Base-by-base conservation (phyloP, 2,797 vertebrate genomes). In the Eremophila alpestris region DNA sequence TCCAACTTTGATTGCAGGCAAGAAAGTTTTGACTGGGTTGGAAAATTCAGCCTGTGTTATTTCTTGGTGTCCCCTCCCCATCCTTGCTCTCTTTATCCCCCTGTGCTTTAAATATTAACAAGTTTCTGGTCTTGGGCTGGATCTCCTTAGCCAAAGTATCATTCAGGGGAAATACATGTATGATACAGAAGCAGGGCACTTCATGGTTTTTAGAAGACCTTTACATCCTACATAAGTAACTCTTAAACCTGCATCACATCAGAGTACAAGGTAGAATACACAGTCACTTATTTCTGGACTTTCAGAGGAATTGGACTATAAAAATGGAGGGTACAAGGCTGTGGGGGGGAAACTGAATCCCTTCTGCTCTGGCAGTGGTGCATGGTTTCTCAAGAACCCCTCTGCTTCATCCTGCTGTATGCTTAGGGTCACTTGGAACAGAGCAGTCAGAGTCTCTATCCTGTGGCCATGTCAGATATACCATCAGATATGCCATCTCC, bases 201-300 rank as follows among this genome's bases (percentile, higher is more conserved):
- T 97, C 58, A 94, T 13, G n/a, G 82, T 32, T 96, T 93, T 64
- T 94, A 94, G 83, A 97, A 96, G 85, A 65, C 78, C 74, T 96
- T 93, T 4, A 43, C 24, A 18, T 93, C 41, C 22, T 64, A 90
- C 30, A 62, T 73, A 11, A 90, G 80, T 68, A 93, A 70, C 36
- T 97, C 82, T 48, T 92, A 90, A 40, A 76, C 51, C 79, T 30
- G 26, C 30, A 68, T 51, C 20, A 51, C 21, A 3, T 96, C 82
- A 45, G 92, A 95, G 43, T 91, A 79, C 27, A 59, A 65, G 11
- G 93, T 89, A 59, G 74, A 67, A 62, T 94, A 91, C 13, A 65
- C 21, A 45, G 48, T 81, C 5, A 62, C 32, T 64, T 97, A 83
- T 60, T 83, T 95, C 75, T 89, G 38, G 19, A 81, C 20, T 38